Percentiles rank a stretch among this genome's conserved stretches.
These are phyloP conservation scores for Rhegmatorhina hoffmannsi DNA, from an alignment of 2,113 vertebrate genomes.

Conservation along the genomic window DNA sequence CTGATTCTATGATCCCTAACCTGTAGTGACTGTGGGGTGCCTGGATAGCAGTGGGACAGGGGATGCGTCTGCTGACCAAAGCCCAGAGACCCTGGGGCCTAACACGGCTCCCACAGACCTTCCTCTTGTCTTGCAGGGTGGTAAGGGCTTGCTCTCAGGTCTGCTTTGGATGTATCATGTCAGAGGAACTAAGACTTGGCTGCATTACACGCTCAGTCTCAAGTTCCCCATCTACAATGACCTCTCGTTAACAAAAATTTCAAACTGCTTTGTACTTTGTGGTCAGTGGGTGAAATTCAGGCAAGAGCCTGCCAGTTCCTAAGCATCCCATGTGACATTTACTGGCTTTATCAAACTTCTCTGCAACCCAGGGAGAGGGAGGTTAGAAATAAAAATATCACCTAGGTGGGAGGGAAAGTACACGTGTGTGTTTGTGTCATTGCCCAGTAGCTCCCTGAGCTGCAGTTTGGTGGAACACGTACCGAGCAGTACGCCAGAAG, in stretches of 20 bases:
- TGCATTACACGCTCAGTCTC: background rate
- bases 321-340: accelerated
- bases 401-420: background rate
- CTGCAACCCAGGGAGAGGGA: background rate
- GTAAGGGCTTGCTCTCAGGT: background rate
- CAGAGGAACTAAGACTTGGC: background rate
- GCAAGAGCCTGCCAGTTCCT: background rate
- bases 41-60: background rate
- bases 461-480: background rate
- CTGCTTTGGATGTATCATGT: accelerated
- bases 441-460: accelerated
- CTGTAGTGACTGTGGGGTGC: background rate
- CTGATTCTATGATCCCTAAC: too few relatives aligned
- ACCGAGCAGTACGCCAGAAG: background rate
- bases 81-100: background rate
- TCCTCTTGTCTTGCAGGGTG: background rate
- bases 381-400: slow-evolving; percentile 17
- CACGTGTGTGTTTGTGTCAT: background rate
- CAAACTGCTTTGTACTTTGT: background rate
- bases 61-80: background rate
- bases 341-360: background rate
- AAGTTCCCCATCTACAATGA: background rate
- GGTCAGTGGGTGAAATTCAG: background rate
- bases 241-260: background rate
- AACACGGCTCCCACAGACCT: background rate